Evolutionary conservation across 37 sponge, comb jelly and placozoan genomes (phyloP).

Genomic region (Halichondria panicea): DNA sequence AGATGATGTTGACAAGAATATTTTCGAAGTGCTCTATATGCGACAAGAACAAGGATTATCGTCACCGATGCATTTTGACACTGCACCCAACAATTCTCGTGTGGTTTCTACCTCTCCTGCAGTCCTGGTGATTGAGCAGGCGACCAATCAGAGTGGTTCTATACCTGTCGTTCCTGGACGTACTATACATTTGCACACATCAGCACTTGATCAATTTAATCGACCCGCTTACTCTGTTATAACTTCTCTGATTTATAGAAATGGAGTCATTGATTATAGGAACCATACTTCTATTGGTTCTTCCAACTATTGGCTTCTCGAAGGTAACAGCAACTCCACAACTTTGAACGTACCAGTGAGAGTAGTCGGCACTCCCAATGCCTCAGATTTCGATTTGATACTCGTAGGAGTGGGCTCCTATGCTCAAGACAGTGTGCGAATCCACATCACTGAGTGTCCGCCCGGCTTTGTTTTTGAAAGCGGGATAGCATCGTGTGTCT

Average conservation of each 20-base stretch:
- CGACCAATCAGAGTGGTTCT: too few relatives aligned
- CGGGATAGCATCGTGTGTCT: not conserved
- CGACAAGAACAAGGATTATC: not conserved
- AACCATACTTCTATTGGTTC: constrained; percentile 30
- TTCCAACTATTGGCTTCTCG: constrained; percentile 25
- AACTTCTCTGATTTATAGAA: constrained; percentile 7
- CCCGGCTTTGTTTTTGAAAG: constrained; percentile 12
- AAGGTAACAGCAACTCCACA: not conserved
- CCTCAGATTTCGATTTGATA: not conserved
- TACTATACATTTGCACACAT: not conserved
- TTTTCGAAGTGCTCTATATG: constrained; percentile 20
- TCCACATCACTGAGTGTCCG: constrained; percentile 28
- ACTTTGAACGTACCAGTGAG: not conserved
- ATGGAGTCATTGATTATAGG: not conserved
- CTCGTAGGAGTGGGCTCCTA: constrained; percentile 11
- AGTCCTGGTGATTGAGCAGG: not conserved
- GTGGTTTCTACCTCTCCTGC: constrained; percentile 8
- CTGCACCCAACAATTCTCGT: not conserved
- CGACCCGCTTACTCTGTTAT: constrained; percentile 7
- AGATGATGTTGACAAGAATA: not conserved
- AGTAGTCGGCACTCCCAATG: not conserved
- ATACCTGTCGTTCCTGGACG: constrained; percentile 29
- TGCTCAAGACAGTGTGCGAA: not conserved
- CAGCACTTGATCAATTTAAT: constrained; percentile 20
- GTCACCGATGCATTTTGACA: constrained; percentile 15